Evolutionary conservation across 2,797 vertebrate species (phyloP), one percentile per base, ranked within the genome.

Genomic region (Schizothorax lantsangensis): DNA sequence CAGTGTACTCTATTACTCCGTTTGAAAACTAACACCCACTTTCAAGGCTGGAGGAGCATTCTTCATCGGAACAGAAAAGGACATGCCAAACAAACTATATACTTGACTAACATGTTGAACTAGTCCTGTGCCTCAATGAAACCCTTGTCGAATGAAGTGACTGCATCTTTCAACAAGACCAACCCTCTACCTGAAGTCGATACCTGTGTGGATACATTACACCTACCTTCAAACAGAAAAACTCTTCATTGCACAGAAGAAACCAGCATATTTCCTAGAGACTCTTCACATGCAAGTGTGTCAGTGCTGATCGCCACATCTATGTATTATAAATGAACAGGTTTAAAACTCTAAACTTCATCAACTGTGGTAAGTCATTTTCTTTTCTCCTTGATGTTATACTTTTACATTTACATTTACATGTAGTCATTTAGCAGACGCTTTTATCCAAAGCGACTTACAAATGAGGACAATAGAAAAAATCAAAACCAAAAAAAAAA

Each of bases 61-160:
- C 73, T 62, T 59, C 45, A 23, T 2, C 23, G 8, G 26, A 83
- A 62, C 17, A 57, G 14, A 54, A 30, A 33, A 49, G 26, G 11
- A 0, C 10, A 30, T 52, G 33, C 14, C 49, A 74, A 74, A 23
- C 3, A 11, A 36, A 4, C 19, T 83, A 19, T 72, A 43, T 40
- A 26, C 57, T 47, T 21, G 83, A 77, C 21, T 49, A 84, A 84
- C 83, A 68, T 52, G 83, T 84, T 77, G 8, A 68, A 84, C 83
- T 5, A 52, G 83, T 84, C 59, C 10, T 77, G 17, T 38, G 11
- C 30, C 33, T 74, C 10, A 64, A 1, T 49, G 43, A 84, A 66
- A 59, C 15, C 7, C 71, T 43, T 64, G 82, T 84, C 11, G 15
- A 79, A 4, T 54, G 23, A 36, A 62, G 38, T 83, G 40, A 23